Evolutionary conservation across 2,113 vertebrate species (phyloP), one percentile per base, ranked within the genome.

Genomic region (Ceyx melanurus): DNA sequence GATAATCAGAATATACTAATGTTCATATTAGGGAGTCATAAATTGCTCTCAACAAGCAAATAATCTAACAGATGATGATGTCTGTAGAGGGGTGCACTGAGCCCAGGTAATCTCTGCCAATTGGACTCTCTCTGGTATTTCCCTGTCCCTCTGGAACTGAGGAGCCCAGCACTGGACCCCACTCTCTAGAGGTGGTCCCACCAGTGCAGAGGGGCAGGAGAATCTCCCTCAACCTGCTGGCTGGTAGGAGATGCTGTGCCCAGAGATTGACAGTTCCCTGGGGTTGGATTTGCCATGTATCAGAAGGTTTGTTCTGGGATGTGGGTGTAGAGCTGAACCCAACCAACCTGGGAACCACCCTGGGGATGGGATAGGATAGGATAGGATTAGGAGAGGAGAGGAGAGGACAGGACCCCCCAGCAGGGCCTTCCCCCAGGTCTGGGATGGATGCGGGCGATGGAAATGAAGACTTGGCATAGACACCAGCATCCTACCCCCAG

Each of bases 231-330:
- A 22, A 23, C 46, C 46, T 48, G 21, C 46, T 48, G 46, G 46
- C 26, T 3, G 3, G 12, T 17, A 22, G 29, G 31, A 20, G 37
- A 9, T 14, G 26, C 68, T 50, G 3, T 8, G 2, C 14, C 33
- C 28, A 62, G 21, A 56, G 35, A 3, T 13, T 37, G 57, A n/a
- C 1, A 12, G 14, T 31, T 43, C 12, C 26, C 61, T 26, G 10
- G 3, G 0, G 0, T 2, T n/a, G 57, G 42, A 21, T 54, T 64
- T 42, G 3, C 35, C 25, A 1, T 4, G 9, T 31, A 6, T 6
- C 54, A 72, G 64, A 4, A 16, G 37, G 13, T 35, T 73, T 28
- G 26, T 5, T 1, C 3, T 37, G 73, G 64, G 26, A 11, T 3
- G 11, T 4, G 25, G 16, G 17, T 51, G 54, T 46, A 50, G 58